Evolutionary conservation across 1,140 invertebrate species (phyloP).

Genomic region (Lamellibrachia luymesi): DNA sequence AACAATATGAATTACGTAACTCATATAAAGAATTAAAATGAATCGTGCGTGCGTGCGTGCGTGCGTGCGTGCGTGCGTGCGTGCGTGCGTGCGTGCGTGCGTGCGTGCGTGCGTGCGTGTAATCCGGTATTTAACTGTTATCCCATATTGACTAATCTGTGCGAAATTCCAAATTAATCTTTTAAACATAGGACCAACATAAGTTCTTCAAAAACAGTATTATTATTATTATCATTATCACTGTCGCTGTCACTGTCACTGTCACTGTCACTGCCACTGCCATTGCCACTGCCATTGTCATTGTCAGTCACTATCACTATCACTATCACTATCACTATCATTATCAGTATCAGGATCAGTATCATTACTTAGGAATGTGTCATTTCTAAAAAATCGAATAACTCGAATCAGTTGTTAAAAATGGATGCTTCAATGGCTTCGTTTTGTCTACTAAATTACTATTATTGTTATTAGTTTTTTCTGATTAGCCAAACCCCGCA

Average conservation of each 20-base stretch:
- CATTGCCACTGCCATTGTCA: not conserved
- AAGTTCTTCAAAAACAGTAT: not conserved
- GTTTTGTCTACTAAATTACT: not conserved
- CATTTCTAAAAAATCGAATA: too few relatives aligned
- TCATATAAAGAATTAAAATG: too few relatives aligned
- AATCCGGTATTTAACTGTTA: too few relatives aligned
- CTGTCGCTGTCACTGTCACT: not conserved
- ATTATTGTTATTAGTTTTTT: not conserved
- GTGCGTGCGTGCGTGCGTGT: too few relatives aligned
- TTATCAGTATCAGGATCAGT: not conserved
- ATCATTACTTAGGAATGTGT: not conserved
- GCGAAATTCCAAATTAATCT: too few relatives aligned
- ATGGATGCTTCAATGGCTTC: not conserved
- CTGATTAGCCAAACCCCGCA: not conserved
- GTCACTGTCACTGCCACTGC: not conserved
- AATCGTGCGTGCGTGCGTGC: too few relatives aligned
- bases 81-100: too few relatives aligned
- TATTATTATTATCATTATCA: conserved; percentile 10
- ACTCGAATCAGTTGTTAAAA: too few relatives aligned
- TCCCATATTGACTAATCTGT: too few relatives aligned
- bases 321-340: not conserved
- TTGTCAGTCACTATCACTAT: not conserved
- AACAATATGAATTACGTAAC: not conserved
- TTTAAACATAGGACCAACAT: too few relatives aligned
- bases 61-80: too few relatives aligned